These are phyloP conservation scores for Myioborus miniatus DNA, from an alignment of 2,797 vertebrate species.

Conservation along the genomic window DNA sequence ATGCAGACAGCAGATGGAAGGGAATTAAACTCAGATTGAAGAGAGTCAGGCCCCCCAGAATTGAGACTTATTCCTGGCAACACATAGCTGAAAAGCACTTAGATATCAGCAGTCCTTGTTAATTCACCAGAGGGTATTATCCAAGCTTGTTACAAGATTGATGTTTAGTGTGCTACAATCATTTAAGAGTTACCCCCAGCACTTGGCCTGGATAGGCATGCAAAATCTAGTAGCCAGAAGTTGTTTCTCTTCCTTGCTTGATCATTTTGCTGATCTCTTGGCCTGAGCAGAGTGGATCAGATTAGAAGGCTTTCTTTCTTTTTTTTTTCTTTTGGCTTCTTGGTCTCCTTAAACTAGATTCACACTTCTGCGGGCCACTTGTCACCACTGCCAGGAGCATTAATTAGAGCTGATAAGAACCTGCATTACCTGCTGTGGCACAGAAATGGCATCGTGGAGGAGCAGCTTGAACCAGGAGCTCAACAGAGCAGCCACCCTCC, in stretches of 20 bases:
- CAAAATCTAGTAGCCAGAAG: constrained; percentile 41
- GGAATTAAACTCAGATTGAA: constrained; percentile 75
- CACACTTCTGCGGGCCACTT: background rate
- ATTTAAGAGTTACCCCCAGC: background rate
- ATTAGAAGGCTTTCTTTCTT: background rate
- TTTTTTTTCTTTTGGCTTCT: background rate
- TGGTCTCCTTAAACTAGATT: constrained; percentile 14
- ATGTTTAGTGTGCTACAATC: constrained; percentile 5
- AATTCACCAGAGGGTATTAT: constrained; percentile 62
- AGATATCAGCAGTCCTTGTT: constrained; percentile 10
- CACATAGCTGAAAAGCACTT: constrained; percentile 49
- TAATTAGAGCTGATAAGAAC: constrained; percentile 20
- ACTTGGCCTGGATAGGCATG: background rate
- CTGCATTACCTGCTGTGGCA: background rate
- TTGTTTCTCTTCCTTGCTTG: background rate
- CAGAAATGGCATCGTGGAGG: background rate
- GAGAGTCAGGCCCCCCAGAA: constrained; percentile 51
- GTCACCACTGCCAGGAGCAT: background rate
- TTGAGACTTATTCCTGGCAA: constrained; percentile 61
- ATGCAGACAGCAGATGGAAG: constrained; percentile 77
- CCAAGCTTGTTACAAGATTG: constrained; percentile 54
- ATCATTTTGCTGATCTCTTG: constrained; percentile 52
- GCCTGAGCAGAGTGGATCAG: background rate
- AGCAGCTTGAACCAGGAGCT: background rate
- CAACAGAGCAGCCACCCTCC: accelerated